Base-by-base conservation (phyloP, 1,140 invertebrate species). In the Parasteatoda tepidariorum region DNA sequence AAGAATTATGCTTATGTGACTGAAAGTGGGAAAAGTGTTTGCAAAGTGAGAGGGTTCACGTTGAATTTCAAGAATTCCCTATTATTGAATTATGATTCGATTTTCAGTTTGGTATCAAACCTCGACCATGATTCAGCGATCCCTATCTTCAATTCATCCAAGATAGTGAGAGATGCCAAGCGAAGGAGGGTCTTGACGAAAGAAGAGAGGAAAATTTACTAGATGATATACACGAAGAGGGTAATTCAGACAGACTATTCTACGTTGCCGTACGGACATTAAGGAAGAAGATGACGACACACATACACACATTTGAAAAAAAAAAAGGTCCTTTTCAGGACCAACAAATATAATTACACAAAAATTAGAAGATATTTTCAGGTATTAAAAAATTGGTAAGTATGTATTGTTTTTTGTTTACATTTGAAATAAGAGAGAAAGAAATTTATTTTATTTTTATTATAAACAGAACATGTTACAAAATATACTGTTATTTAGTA, bases 41-140 rank as follows among this genome's bases (percentile, higher is more conserved):
- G 61, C 26, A 64, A 64, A 64, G 61, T 64, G 7, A 4, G 15
- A 7, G 26, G 61, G 2, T 64, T 64, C n/a, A 28, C 61, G 18
- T 31, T 64, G 26, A 64, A 64, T 5, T 64, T 28, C 61, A 64
- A 28, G 26, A 64, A 64, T 30, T 64, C 61, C 28, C 61, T 30
- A n/a, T 7, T 9, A 28, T 28, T 64, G 26, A 64, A 64, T 31
- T 64, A 30, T 5, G 28, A 64, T 28, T 28, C 24, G 5, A 64
- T 64, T 2, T 6, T 7, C 6, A 31, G 18, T 18, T 30, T 64
- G 6, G 5, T 64, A 5, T 28, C 4, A 4, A 64, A 28, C n/a
- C 6, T 64, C 6, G 61, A 64, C 18, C 2, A 7, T 4, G 18
- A 64, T 5, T 3, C 5, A 7, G 3, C 6, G 3, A 64, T 64